These are phyloP conservation scores for Eugnorisma glareosa DNA, from an alignment of 2,888 invertebrate species.

Conservation along the genomic window DNA sequence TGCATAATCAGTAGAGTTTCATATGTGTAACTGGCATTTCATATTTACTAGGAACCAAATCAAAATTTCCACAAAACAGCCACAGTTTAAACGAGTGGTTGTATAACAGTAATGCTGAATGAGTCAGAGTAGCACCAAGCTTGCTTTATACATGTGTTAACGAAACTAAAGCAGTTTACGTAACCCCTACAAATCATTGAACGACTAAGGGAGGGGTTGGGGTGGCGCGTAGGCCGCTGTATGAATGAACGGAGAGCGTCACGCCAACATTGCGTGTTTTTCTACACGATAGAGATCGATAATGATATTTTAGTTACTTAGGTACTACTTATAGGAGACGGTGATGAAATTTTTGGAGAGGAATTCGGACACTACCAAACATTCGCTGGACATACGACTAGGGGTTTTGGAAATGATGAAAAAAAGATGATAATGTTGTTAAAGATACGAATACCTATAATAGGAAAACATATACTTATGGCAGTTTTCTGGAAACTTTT, in stretches of 20 bases:
- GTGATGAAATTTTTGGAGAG: not conserved
- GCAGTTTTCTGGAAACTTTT: not conserved
- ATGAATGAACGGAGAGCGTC: conserved; percentile 78
- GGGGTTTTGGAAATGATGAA: not conserved
- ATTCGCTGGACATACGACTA: not conserved
- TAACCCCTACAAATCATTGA: conserved; percentile 66
- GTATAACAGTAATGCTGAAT: conserved; percentile 38
- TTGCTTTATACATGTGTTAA: conserved; percentile 48
- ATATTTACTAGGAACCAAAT: not conserved
- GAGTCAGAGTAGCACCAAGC: conserved; percentile 47
- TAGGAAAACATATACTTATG: not conserved
- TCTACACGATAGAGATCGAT: conserved; percentile 59
- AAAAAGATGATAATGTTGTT: not conserved
- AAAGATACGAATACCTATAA: not conserved
- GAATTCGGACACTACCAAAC: not conserved
- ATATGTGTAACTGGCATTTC: not conserved
- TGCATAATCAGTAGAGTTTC: no score
- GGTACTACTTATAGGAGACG: not conserved
- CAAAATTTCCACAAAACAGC: conserved; percentile 16
- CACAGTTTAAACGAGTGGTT: conserved; percentile 17
- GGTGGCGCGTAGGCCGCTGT: conserved; percentile 62
- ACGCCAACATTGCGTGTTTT: conserved; percentile 58
- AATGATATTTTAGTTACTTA: conserved; percentile 37
- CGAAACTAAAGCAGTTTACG: conserved; percentile 63
- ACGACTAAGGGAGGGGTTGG: conserved; percentile 55